Base-by-base conservation (phyloP, 2,888 invertebrate species). In the Agrochola litura region DNA sequence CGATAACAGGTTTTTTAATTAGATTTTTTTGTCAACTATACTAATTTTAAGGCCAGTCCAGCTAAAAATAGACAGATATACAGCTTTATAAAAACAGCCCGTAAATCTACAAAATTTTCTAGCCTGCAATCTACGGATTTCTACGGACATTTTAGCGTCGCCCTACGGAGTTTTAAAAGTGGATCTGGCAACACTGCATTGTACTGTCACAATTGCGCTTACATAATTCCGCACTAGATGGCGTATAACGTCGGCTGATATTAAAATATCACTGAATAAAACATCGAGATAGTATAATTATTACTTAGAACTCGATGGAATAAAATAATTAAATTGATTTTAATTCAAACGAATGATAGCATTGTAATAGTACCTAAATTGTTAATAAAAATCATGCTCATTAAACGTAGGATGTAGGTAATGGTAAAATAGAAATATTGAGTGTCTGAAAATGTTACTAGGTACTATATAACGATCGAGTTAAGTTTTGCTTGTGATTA, bases 161-260 rank as follows among this genome's bases (percentile, higher is more conserved):
- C 5, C 9, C 19, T 61, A 30, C 19, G 30, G 30, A 61, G 30
- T 61, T 61, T 22, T 12, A 12, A 37, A 61, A 37, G 12, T 10
- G 37, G 12, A 12, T 22, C 22, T 61, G 30, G 61, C 30, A 61
- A 37, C 61, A 30, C 61, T 61, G 25, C 16, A 16, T 58, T 58
- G 25, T 25, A 30, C 61, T 19, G 19, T 30, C 61, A 61, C 30
- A 61, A 30, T 52, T 52, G 52, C 5, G 46, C 30, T 68, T 30
- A 30, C 37, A n/a, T 19, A 65, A 37, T n/a, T 14, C 19, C 30
- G 12, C n/a, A 46, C 43, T 71, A 73, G 73, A 58, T 73, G 73
- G 72, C 43, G 69, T 43, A 12, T 60, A 41, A 1, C 19, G 19
- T 14, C 14, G 8, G 8, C 19, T 41, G 14, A 25, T 22, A 52